Percentiles rank a stretch among this genome's conserved stretches.
Evolutionary conservation across 1,140 invertebrate species (phyloP).

Genomic region (Apis laboriosa): DNA sequence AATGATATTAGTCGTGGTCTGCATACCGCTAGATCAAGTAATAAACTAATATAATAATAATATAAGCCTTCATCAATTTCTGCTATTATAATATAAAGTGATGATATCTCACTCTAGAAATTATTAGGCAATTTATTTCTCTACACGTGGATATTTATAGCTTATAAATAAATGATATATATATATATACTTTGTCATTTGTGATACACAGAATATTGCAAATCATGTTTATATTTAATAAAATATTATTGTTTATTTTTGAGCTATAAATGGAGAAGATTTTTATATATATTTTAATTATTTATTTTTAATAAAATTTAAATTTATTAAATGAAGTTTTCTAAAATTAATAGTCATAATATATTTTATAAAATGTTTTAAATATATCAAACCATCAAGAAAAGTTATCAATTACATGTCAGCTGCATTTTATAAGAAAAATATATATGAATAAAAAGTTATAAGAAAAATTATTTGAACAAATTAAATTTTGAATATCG

Average conservation of each 20-base stretch:
- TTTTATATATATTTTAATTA: neutral
- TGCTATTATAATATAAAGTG: neutral
- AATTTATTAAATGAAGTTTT: neutral
- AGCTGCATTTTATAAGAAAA: neutral
- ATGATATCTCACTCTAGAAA: neutral
- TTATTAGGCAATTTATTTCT: neutral
- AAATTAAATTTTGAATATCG: neutral
- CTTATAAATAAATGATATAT: neutral
- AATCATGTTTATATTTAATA: neutral
- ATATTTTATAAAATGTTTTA: too few species aligned
- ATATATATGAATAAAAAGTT: neutral
- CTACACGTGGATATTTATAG: too few species aligned
- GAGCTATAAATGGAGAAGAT: too few species aligned
- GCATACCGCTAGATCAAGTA: neutral
- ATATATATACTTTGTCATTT: neutral
- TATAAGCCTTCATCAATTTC: neutral
- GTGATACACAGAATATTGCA: neutral
- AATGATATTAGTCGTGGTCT: conserved; percentile 6
- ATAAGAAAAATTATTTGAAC: neutral
- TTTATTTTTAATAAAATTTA: neutral
- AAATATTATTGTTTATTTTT: neutral
- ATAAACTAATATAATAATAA: neutral
- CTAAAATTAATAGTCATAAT: neutral
- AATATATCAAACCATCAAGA: neutral
- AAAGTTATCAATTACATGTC: neutral